These are phyloP conservation scores for Botia almorhae DNA, from an alignment of 2,797 vertebrate genomes.

Conservation along the genomic window DNA sequence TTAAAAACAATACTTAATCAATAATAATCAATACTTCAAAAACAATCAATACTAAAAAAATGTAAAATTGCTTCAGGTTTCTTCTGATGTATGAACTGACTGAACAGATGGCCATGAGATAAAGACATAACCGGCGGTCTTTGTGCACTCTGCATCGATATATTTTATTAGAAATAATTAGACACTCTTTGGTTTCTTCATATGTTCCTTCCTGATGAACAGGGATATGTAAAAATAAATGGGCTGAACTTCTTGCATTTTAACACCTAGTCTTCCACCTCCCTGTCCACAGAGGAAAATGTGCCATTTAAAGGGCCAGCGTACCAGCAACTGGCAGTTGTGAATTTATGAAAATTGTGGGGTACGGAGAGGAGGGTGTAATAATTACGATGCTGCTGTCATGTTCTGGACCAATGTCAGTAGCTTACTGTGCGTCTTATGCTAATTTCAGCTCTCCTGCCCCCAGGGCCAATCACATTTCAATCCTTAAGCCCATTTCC, in stretches of 20 bases:
- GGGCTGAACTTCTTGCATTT: slow-evolving; percentile 9
- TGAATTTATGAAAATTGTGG: slow-evolving; percentile 31
- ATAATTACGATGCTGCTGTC: slow-evolving; percentile 45
- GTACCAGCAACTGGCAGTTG: slow-evolving; percentile 12
- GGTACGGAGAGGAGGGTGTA: neutral
- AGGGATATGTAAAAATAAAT: neutral
- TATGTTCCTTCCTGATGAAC: neutral
- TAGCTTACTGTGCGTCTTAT: slow-evolving; percentile 34
- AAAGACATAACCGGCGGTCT: neutral
- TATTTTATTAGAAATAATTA: slow-evolving; percentile 14
- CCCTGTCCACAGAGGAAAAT: slow-evolving; percentile 15
- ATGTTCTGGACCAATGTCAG: slow-evolving; percentile 38
- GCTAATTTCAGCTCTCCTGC: slow-evolving; percentile 45
- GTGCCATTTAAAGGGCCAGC: slow-evolving; percentile 16
- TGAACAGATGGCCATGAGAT: slow-evolving; percentile 25
- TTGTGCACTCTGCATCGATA: neutral
- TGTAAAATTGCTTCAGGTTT: slow-evolving; percentile 6
- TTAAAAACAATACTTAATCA: no score
- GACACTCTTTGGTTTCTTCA: neutral
- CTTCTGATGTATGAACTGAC: neutral
- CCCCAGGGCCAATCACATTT: slow-evolving; percentile 42
- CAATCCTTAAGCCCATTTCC: slow-evolving; percentile 46
- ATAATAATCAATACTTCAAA: neutral
- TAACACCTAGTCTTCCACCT: slow-evolving; percentile 6
- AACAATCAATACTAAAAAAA: neutral